A percentile compares a stretch with the other conserved stretches of the same genome.
These are phyloP conservation scores for Turdus rufiventris DNA, from an alignment of 2,113 vertebrate genomes.

Conservation along the genomic window DNA sequence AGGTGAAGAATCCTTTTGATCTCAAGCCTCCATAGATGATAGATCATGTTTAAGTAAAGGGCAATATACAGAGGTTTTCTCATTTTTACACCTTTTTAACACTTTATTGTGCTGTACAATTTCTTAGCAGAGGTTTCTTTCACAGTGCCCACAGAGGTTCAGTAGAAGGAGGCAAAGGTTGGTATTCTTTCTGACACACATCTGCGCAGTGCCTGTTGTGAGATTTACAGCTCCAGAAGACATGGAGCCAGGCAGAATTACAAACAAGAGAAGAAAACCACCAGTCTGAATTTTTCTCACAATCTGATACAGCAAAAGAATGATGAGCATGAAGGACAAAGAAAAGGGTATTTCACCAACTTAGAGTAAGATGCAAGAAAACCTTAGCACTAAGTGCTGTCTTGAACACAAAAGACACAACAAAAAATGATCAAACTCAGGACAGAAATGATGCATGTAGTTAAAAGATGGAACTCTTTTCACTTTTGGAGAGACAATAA, in stretches of 20 bases:
- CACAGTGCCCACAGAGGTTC: background rate
- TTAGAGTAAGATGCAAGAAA: background rate
- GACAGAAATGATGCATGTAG: background rate
- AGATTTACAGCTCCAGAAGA: slow-evolving; percentile 5
- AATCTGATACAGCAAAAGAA: background rate
- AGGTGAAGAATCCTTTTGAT: background rate
- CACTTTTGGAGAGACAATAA: background rate
- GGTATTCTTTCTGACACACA: background rate
- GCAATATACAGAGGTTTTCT: background rate
- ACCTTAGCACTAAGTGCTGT: background rate
- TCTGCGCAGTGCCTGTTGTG: background rate
- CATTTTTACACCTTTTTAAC: background rate
- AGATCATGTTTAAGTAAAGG: background rate
- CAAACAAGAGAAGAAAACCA: background rate
- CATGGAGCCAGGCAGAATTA: background rate
- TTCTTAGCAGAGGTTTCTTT: background rate
- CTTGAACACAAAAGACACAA: background rate
- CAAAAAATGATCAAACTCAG: background rate
- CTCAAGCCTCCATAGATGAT: background rate
- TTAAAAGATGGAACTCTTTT: background rate
- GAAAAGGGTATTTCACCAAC: background rate
- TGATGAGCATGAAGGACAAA: background rate
- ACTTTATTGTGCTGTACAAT: background rate
- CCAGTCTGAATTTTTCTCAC: background rate
- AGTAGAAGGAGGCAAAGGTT: background rate